A percentile compares a stretch with the other conserved stretches of the same genome.
Evolutionary conservation across 2,113 vertebrate genomes (phyloP).

Genomic region (Nipponia nippon): DNA sequence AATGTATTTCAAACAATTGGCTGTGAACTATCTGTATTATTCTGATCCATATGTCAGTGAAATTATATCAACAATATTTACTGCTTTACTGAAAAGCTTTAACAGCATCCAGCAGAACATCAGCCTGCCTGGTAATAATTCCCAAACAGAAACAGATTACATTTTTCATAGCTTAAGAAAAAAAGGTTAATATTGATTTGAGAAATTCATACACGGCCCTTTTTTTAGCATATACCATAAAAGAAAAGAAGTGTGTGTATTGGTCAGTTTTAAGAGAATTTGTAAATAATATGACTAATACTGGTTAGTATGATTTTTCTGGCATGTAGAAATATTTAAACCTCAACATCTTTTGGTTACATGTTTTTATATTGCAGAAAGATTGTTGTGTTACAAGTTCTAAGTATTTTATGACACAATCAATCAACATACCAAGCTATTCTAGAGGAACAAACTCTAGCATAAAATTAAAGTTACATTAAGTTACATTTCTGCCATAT

Average conservation of each 20-base stretch:
- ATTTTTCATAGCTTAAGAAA: slow-evolving; percentile 30
- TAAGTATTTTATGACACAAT: neutral
- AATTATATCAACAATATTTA: slow-evolving; percentile 51
- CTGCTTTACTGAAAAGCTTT: neutral
- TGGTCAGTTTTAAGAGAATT: slow-evolving; percentile 10
- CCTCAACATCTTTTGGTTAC: neutral
- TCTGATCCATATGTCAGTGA: neutral
- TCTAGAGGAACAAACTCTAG: neutral
- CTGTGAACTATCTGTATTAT: slow-evolving; percentile 39
- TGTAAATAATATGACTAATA: neutral
- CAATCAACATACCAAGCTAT: neutral
- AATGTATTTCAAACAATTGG: slow-evolving; percentile 50
- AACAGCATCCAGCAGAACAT: slow-evolving; percentile 20
- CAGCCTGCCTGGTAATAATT: slow-evolving; percentile 29
- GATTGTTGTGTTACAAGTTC: neutral
- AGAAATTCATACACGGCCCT: neutral
- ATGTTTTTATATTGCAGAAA: neutral
- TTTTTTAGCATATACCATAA: neutral
- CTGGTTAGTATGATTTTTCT: neutral
- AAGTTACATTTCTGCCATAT: neutral
- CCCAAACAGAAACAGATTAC: slow-evolving; percentile 27
- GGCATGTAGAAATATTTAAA: neutral
- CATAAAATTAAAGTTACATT: neutral
- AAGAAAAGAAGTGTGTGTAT: neutral
- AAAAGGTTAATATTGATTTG: slow-evolving; percentile 46